phyloP scores from a whole-genome alignment of 1,140 invertebrate species.

The Helicoverpa zea region DNA sequence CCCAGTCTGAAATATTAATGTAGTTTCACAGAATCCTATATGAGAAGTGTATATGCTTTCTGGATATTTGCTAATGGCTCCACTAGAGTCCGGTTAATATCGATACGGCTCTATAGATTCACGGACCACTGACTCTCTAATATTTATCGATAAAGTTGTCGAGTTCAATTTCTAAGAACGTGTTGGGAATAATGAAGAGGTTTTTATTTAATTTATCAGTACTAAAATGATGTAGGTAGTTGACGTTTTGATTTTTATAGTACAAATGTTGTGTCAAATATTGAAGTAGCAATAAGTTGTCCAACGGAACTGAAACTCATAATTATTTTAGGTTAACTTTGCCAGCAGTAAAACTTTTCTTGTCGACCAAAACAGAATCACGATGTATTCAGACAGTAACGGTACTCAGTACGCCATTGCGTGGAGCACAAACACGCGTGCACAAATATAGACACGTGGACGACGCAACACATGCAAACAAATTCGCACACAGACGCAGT shows the following conservation, averaged over 20 bases:
- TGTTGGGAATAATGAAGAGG: not conserved
- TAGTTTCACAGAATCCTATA: constrained; percentile 84
- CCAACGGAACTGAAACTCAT: not conserved
- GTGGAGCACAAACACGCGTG: constrained; percentile 58
- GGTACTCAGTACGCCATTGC: constrained; percentile 61
- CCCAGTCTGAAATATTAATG: constrained; percentile 84
- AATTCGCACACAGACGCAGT: constrained; percentile 59
- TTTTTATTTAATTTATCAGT: too few relatives aligned
- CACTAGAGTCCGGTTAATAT: constrained; percentile 23
- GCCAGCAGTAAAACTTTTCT: constrained; percentile 19
- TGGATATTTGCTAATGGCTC: constrained; percentile 65
- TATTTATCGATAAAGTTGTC: constrained; percentile 10
- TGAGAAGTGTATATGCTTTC: constrained; percentile 69
- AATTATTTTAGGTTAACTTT: not conserved
- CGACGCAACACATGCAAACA: constrained; percentile 46
- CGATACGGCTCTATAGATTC: constrained; percentile 35
- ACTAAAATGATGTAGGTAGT: too few relatives aligned
- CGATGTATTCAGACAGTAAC: constrained; percentile 34
- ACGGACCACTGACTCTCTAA: constrained; percentile 9
- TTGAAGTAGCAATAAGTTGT: too few relatives aligned
- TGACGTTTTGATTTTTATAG: too few relatives aligned
- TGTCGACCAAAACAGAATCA: constrained; percentile 18
- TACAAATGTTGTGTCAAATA: too few relatives aligned
- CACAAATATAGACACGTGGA: constrained; percentile 55
- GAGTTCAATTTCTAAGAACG: constrained; percentile 4